A percentile compares a stretch with the other conserved stretches of the same genome.
phyloP scores from a whole-genome alignment of 1,140 invertebrate species.

The Drosophila subobscura region DNA sequence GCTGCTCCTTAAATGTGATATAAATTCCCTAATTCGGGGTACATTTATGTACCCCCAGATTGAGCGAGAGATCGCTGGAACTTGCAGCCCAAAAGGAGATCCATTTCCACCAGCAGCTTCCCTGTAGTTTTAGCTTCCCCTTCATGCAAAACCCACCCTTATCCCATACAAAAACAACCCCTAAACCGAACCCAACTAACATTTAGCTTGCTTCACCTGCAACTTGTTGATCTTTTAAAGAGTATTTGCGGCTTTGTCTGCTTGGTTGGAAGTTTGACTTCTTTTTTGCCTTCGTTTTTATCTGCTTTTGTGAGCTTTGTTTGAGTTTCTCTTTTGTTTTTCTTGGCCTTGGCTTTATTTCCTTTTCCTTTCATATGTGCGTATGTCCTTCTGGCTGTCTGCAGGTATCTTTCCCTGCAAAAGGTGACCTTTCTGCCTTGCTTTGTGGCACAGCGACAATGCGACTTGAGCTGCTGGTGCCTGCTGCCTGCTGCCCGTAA shows the following conservation, averaged over 20 bases:
- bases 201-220: too few relatives aligned
- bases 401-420: slow-evolving; percentile 48
- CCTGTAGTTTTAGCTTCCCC: too few relatives aligned
- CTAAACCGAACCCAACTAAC: too few relatives aligned
- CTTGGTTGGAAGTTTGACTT: not conserved
- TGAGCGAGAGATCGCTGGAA: too few relatives aligned
- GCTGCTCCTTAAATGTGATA: not conserved
- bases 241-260: slow-evolving; percentile 20
- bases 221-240: slow-evolving; percentile 10
- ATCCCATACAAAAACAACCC: too few relatives aligned
- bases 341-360: slow-evolving; percentile 37
- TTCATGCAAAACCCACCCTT: too few relatives aligned
- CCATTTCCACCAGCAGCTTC: too few relatives aligned
- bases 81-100: too few relatives aligned
- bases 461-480: too few relatives aligned
- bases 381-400: slow-evolving; percentile 19
- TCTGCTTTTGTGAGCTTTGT: slow-evolving; percentile 39
- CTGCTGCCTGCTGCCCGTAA: too few relatives aligned
- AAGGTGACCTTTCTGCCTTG: slow-evolving; percentile 29
- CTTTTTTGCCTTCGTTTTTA: slow-evolving; percentile 25
- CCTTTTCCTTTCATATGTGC: not conserved
- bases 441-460: too few relatives aligned
- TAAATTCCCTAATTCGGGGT: not conserved
- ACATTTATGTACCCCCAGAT: too few relatives aligned
- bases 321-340: slow-evolving; percentile 19